phyloP scores from a whole-genome alignment of 2,797 vertebrate species.

The Lepilemur ruficaudatus region DNA sequence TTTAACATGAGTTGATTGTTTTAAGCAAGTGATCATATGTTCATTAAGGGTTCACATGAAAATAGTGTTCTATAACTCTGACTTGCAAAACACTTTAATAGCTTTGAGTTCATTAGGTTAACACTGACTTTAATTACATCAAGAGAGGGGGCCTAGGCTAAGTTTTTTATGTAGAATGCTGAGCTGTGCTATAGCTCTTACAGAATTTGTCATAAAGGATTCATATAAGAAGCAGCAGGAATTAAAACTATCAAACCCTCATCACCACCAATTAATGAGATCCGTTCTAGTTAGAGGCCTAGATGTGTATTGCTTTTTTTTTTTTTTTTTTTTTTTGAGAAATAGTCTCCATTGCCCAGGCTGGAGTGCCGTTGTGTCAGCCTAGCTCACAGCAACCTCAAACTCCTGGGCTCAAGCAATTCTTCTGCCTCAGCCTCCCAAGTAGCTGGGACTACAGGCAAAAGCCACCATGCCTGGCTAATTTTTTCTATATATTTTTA shows the following conservation, averaged over 20 bases:
- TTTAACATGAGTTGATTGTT: neutral
- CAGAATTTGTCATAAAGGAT: neutral
- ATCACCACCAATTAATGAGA: neutral
- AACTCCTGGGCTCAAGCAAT: no score
- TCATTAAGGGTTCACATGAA: neutral
- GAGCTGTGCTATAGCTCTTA: neutral
- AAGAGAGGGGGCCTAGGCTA: neutral
- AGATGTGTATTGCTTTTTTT: neutral
- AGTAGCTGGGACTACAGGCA: no score
- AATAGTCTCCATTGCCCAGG: no score
- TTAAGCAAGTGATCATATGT: neutral
- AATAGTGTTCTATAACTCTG: neutral
- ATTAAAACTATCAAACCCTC: neutral
- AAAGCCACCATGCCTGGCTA: no score
- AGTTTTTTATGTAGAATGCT: neutral
- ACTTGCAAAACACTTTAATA: neutral
- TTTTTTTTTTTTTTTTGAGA: neutral
- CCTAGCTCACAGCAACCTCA: no score
- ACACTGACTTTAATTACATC: neutral
- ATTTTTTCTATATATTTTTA: no score
- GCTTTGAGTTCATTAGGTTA: neutral
- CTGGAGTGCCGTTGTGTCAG: no score
- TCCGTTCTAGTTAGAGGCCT: neutral
- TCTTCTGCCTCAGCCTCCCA: no score
- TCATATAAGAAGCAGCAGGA: neutral